Evolutionary conservation across 2,113 vertebrate species (phyloP), one percentile per base, ranked within the genome.

Genomic region (Nanorana parkeri): DNA sequence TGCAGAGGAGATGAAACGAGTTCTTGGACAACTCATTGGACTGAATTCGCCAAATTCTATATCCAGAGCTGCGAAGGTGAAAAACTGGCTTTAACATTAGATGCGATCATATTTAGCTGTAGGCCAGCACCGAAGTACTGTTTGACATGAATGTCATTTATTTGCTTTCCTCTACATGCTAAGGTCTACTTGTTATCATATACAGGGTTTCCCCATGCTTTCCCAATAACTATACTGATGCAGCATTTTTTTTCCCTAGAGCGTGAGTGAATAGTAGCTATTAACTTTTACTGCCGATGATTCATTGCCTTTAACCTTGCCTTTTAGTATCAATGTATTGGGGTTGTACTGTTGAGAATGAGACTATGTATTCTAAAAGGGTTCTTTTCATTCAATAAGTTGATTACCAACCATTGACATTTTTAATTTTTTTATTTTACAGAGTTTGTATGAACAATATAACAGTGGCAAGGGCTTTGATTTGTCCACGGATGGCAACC

Each of bases 1-100:
- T 83, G 86, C 94, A 80, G 87, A 92, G 66, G 96, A 99, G 88
- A 91, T 99, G 84, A 93, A 95, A 87, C 92, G 89, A 83, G 96
- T 99, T 85, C 92, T 99, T 60, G 96, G 94, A 0, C 96, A 98
- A 55, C 94, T 99, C 0, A 94, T 96, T 77, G 96, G 91, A 76
- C 92, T 99, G 77, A 96, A 96, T 93, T 99, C 98, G 86, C 97
- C 97, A 67, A 97, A 95, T 88, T 97, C 95, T 85, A 98, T 99
- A 86, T 92, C 94, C 83, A 94, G 95, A 92, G 95, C 97, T 87
- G 95, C 96, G 2, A 96, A 93, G 87, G 97, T 99, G 89, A 95
- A 95, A 87, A 56, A 63, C 0, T 11, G 29, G 26, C 16, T 73
- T 67, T 26, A 24, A 15, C 20, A 28, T 17, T 87, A 17, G 13